Evolutionary conservation across 2,797 vertebrate genomes (phyloP), one percentile per base, ranked within the genome.

Genomic region (Furcifer pardalis): DNA sequence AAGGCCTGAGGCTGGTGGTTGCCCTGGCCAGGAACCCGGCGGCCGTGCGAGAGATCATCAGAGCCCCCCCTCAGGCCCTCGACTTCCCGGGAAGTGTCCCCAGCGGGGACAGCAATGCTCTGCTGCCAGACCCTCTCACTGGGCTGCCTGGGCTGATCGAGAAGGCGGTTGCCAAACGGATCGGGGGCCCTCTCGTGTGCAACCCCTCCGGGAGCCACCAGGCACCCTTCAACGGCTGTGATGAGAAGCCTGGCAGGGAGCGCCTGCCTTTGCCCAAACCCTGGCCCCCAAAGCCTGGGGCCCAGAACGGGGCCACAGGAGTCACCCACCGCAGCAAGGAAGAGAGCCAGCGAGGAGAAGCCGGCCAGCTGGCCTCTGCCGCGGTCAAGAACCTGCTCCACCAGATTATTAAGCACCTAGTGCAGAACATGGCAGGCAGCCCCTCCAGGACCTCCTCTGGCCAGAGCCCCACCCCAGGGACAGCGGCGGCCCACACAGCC

Each of bases 31-130:
- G 96, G 85, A 98, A 98, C 93, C 98, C 98, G 0, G 97, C 97
- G 71, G 97, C 98, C 95, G 98, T 98, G 97, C 97, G 98, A 94
- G 97, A 98, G 90, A 98, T 99, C 97, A 97, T 98, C 96, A 96
- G 97, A 52, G 97, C 97, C 93, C 97, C 98, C 89, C 97, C 98
- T 87, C 95, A 97, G n/a, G 97, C 97, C 0, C 94, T 97, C 79
- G 97, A 97, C 91, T 98, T 97, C 93, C 94, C 98, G 86, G 97
- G 98, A 90, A 98, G 97, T 92, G 97, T 98, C 91, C 97, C 98
- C 0, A 97, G 97, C 3, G 97, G 98, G 59, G 98, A 98, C 90
- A 97, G 97, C 84, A 97, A 97, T 90, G 97, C 97, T 73, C 97
- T 97, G 84, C 95, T 97, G 84, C 95, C 97, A 63, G 96, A 96